Base-by-base conservation (phyloP, 2,113 vertebrate genomes). In the Hydropotes inermis region DNA sequence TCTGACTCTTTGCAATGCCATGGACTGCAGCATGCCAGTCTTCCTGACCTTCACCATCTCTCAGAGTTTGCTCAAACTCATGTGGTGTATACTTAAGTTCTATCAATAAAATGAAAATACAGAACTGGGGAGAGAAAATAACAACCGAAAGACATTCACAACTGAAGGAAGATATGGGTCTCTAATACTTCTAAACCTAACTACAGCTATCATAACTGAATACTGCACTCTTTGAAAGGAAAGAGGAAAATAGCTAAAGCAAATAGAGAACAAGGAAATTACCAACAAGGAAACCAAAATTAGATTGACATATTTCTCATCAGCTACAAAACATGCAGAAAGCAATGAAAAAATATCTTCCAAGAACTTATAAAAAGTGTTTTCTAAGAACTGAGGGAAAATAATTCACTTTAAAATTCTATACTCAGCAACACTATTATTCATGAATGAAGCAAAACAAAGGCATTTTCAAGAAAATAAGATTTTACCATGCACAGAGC, bases 381-480 rank as follows among this genome's bases (percentile, higher is more conserved):
- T 27, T 93, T 85, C 39, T 47, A 67, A 79, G 30, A 96, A 83
- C 8, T 2, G 14, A 97, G 55, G 7, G 16, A 55, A 83, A 87
- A 78, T 84, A 93, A 96, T 14, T 55, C 17, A 1, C 50, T 93
- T 87, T 76, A 89, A 74, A 91, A 93, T 67, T 83, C 43, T 89
- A 45, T 47, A 87, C 50, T 82, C 52, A 67, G 43, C 16, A 86
- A 91, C 28, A n/a, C 1, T 74, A 79, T 74, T 54, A 64, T 47
- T 92, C 43, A 90, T 52, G 25, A 86, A 87, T 50, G 15, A 92
- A 94, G n/a, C 11, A 87, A 88, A 95, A 88, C 23, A 67, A 64
- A 81, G 57, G n/a, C 7, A 93, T 95, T 97, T 94, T 57, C n/a
- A 86, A 91, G 70, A 58, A 93, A 91, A 36, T n/a, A 89, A 89